A percentile compares a stretch with the other conserved stretches of the same genome.
phyloP scores from a whole-genome alignment of 2,113 vertebrate genomes.

The Orcinus orca region DNA sequence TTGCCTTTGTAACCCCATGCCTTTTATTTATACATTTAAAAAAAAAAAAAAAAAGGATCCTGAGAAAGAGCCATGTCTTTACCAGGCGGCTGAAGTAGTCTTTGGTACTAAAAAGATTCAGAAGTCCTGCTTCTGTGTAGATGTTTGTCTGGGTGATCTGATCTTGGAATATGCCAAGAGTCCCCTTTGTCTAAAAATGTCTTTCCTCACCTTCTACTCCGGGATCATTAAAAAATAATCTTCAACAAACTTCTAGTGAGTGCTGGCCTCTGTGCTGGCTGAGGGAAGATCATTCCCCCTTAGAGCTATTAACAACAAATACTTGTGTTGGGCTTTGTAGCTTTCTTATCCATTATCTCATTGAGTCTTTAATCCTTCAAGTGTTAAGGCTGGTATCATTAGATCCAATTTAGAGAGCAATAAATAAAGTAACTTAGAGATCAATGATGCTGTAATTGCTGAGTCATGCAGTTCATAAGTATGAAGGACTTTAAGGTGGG shows the following conservation, averaged over 20 bases:
- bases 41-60: not conserved
- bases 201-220: not conserved
- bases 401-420: not conserved
- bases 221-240: not conserved
- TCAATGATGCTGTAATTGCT: not conserved
- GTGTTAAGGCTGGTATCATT: not conserved
- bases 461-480: not conserved
- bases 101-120: not conserved
- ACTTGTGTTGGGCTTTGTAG: not conserved
- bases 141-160: not conserved
- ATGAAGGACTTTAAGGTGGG: not conserved
- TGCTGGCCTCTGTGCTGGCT: not conserved
- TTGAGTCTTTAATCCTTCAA: not conserved
- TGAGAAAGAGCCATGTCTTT: not conserved
- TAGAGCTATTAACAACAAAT: not conserved
- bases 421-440: not conserved
- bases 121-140: not conserved
- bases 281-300: not conserved
- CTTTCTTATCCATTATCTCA: not conserved
- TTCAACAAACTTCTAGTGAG: not conserved
- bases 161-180: not conserved
- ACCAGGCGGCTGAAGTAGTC: not conserved
- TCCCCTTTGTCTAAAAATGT: not conserved
- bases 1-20: not conserved
- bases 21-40: not conserved